A percentile compares a stretch with the other conserved stretches of the same genome.
phyloP scores from a whole-genome alignment of 1,140 invertebrate genomes.

The Pissodes strobi region DNA sequence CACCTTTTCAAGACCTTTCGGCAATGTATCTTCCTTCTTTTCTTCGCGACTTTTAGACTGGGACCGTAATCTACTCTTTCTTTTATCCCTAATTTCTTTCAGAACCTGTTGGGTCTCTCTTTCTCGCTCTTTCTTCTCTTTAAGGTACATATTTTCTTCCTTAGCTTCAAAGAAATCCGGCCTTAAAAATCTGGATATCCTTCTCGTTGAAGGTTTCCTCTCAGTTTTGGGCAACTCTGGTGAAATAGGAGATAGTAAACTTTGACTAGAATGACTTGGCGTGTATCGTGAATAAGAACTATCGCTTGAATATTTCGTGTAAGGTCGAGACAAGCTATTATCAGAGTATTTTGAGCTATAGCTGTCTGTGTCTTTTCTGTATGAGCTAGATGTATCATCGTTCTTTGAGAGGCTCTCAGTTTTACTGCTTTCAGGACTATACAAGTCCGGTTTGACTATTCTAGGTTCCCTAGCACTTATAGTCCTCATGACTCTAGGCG shows the following conservation, averaged over 20 bases:
- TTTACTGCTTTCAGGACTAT: constrained; percentile 49
- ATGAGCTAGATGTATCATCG: constrained; percentile 39
- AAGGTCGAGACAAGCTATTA: constrained; percentile 37
- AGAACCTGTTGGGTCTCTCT: constrained; percentile 67
- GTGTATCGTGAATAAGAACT: constrained; percentile 28
- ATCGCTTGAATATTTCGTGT: constrained; percentile 37
- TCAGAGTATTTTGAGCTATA: constrained; percentile 36
- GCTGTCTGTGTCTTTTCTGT: constrained; percentile 36
- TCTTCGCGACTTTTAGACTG: constrained; percentile 30
- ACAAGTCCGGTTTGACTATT: constrained; percentile 32
- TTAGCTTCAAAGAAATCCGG: constrained; percentile 78
- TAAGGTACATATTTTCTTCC: constrained; percentile 70
- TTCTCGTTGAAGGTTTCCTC: constrained; percentile 46
- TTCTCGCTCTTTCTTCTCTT: constrained; percentile 71
- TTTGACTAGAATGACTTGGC: constrained; percentile 30
- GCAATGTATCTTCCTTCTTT: constrained; percentile 14
- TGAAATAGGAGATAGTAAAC: constrained; percentile 18
- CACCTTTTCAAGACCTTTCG: not conserved
- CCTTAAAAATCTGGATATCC: constrained; percentile 72
- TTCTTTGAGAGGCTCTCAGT: constrained; percentile 45
- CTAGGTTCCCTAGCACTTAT: constrained; percentile 39
- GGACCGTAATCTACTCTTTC: constrained; percentile 54
- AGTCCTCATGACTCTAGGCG: constrained; percentile 39
- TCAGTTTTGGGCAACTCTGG: constrained; percentile 41
- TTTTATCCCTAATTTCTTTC: constrained; percentile 67